Conservation (phyloP, 2,888 invertebrate species). For the Spodoptera picta region DNA sequence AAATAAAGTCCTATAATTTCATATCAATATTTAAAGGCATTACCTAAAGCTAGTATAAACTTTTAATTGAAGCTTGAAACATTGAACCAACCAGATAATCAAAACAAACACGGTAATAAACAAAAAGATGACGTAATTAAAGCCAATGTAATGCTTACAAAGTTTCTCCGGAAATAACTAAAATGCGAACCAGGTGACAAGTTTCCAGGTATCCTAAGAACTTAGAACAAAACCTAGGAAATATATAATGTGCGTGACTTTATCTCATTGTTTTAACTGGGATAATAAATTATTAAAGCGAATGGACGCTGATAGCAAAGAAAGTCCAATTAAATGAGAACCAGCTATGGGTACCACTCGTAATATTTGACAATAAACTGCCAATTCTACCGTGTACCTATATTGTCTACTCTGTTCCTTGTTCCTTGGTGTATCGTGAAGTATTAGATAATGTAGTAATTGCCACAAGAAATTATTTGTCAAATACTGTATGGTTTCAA, state of each 20-base stretch:
- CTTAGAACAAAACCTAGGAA: conserved; percentile 50
- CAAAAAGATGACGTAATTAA: conserved; percentile 44
- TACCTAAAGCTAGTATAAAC: no score
- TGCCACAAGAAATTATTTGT: no score
- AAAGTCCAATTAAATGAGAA: conserved; percentile 30
- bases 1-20: no score
- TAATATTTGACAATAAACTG: conserved; percentile 19
- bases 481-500: no score
- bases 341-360: conserved; percentile 1
- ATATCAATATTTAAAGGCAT: no score
- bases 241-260: conserved; percentile 41
- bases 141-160: conserved; percentile 31
- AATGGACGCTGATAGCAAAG: conserved; percentile 23
- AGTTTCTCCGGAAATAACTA: conserved; percentile 48
- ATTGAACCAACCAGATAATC: no score
- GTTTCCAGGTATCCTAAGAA: conserved; percentile 43
- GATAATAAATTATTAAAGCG: conserved; percentile 39
- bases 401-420: no score
- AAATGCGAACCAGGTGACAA: conserved; percentile 44
- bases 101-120: neutral
- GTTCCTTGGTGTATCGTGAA: no score
- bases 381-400: conserved; percentile 1
- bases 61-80: no score
- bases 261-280: conserved; percentile 42
- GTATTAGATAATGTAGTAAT: no score